Evolutionary conservation across 2,888 invertebrate species (phyloP), one percentile per base, ranked within the genome.

Genomic region (Cremastinae sp.): DNA sequence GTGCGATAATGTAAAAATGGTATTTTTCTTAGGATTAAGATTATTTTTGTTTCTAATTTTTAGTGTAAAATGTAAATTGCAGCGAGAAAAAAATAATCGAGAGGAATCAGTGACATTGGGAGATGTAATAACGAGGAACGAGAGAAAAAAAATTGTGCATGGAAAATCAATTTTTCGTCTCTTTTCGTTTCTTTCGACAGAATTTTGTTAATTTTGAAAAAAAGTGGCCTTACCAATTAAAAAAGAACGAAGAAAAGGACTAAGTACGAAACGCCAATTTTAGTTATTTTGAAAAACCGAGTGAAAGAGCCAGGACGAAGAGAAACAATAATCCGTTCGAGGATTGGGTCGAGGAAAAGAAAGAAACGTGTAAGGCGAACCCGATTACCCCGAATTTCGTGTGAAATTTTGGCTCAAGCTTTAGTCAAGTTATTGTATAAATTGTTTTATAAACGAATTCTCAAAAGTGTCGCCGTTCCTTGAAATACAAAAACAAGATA

Each of bases 171-270:
- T 43, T 38, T 56, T 56, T 56, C 49, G 1, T 49, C 10, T 1
- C 18, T 18, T 18, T 49, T 2, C 18, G 16, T 49, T 65, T 65
- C n/a, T 22, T 58, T 74, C 28, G 71, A 68, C 62, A 49, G 61
- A 34, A 41, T 74, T 74, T 59, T 62, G 34, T 71, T 61, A 54
- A 66, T 71, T 66, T 54, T 62, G 56, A 75, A 68, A 72, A 80
- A 80, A 80, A 79, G 80, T 80, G 80, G 80, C 80, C 80, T 80
- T 80, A 80, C 76, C 47, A 71, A 75, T 65, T 62, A 38, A 61
- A 49, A 49, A 70, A 66, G 45, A 18, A 56, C 20, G 36, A 28
- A 28, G 22, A n/a, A n/a, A 53, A 53, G 22, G n/a, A 78, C n/a
- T 78, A 56, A 64, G 69, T 77, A 69, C 62, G 56, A 64, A 75